Percentiles rank a stretch among this genome's conserved stretches.
phyloP scores from a whole-genome alignment of 2,113 vertebrate species.

The Crotalus horridus region DNA sequence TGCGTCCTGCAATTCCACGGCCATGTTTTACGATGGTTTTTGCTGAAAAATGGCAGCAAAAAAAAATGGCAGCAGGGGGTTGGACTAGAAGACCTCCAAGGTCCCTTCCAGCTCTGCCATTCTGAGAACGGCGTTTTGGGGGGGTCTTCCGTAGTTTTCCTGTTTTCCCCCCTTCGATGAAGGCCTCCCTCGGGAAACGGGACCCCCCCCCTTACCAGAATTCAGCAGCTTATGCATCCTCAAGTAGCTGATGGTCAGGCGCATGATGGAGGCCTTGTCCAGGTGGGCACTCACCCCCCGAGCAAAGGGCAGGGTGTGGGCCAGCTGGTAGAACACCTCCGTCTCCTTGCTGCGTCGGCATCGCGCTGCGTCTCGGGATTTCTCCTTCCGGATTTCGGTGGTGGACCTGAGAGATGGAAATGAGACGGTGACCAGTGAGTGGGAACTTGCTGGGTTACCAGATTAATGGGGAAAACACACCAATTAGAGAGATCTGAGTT shows the following conservation, averaged over 20 bases:
- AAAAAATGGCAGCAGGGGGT: background rate
- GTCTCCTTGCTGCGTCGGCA: constrained; percentile 85
- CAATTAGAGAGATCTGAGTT: background rate
- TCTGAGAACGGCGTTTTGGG: background rate
- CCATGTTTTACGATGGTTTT: background rate
- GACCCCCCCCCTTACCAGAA: constrained; percentile 60
- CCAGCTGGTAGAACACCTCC: constrained; percentile 86
- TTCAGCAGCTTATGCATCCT: constrained; percentile 74
- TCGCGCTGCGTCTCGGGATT: constrained; percentile 84
- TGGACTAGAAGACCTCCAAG: background rate
- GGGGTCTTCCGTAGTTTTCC: background rate
- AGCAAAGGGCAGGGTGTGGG: constrained; percentile 81
- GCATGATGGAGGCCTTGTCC: constrained; percentile 90
- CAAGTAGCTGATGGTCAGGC: constrained; percentile 85
- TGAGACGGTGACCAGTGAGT: background rate
- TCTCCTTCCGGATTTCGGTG: constrained; percentile 83
- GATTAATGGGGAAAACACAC: background rate
- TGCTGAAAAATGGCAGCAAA: background rate
- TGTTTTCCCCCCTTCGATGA: too few species aligned
- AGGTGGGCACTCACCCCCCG: constrained; percentile 81
- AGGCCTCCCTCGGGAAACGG: too few species aligned
- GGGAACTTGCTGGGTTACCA: background rate
- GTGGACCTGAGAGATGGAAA: constrained; percentile 63
- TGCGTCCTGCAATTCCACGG: background rate
- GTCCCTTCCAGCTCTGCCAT: background rate